phyloP scores from a whole-genome alignment of 2,113 vertebrate species.

The Trinectes maculatus region DNA sequence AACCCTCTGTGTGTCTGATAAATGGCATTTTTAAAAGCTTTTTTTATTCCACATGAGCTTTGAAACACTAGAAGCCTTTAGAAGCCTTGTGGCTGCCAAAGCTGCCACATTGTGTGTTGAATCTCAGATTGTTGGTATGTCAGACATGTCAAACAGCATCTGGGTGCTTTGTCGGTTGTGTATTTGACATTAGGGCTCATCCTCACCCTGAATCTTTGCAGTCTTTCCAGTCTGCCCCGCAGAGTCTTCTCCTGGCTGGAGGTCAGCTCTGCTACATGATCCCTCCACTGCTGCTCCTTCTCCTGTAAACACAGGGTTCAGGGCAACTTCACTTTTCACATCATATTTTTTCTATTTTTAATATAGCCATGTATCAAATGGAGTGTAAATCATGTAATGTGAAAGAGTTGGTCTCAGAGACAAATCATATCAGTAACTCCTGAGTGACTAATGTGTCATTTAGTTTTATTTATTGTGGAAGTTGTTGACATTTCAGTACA shows the following conservation, averaged over 20 bases:
- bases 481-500: no score
- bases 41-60: slow-evolving; percentile 6
- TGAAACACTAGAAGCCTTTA: slow-evolving; percentile 31
- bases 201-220: slow-evolving; percentile 78
- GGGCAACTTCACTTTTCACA: not conserved
- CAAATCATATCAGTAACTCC: no score
- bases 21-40: not conserved
- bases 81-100: not conserved
- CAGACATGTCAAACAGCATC: slow-evolving; percentile 3
- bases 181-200: not conserved
- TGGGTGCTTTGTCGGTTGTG: not conserved
- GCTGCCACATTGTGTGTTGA: slow-evolving; percentile 4
- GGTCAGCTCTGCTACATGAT: slow-evolving; percentile 63
- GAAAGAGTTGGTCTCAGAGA: not conserved
- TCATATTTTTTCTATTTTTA: no score
- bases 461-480: no score
- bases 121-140: not conserved
- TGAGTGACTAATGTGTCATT: no score
- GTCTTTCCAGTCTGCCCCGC: slow-evolving; percentile 66
- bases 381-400: no score
- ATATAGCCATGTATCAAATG: no score
- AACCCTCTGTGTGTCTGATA: slow-evolving; percentile 3
- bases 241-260: slow-evolving; percentile 67
- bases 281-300: slow-evolving; percentile 75
- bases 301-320: slow-evolving; percentile 54